Evolutionary conservation across 2,888 invertebrate genomes (phyloP).

Genomic region (Conus canariensis): DNA sequence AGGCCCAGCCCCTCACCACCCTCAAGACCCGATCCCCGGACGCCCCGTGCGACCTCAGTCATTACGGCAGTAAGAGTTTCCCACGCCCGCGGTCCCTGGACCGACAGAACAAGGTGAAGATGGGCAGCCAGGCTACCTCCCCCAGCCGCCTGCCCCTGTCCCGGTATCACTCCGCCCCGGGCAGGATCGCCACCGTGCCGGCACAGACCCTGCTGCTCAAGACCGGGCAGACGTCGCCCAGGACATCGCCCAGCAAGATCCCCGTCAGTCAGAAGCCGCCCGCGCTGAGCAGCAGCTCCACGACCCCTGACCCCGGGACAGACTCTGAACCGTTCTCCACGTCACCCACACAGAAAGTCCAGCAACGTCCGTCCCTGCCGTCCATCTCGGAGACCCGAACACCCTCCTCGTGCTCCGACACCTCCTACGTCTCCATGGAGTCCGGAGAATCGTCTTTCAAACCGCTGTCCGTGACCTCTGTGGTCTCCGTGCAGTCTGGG

Average conservation of each 20-base stretch:
- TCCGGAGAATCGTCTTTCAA: conserved; percentile 46
- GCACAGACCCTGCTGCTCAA: conserved; percentile 58
- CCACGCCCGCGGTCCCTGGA: conserved; percentile 55
- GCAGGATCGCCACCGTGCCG: conserved; percentile 69
- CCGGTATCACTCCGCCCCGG: conserved; percentile 70
- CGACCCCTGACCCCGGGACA: conserved; percentile 16
- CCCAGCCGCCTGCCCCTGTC: conserved; percentile 59
- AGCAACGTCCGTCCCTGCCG: conserved; percentile 55
- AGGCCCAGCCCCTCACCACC: conserved; percentile 72
- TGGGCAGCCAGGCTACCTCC: conserved; percentile 57
- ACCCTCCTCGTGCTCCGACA: conserved; percentile 57
- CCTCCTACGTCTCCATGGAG: conserved; percentile 50
- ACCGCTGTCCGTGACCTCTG: conserved; percentile 45
- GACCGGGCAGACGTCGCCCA: conserved; percentile 44
- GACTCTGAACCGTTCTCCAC: conserved; percentile 24
- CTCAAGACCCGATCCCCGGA: conserved; percentile 57
- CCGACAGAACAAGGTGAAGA: conserved; percentile 50
- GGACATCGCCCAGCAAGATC: conserved; percentile 54
- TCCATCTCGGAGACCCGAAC: conserved; percentile 60
- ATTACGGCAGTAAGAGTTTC: conserved; percentile 57
- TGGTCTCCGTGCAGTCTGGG: conserved; percentile 39
- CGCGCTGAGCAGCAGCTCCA: conserved; percentile 44
- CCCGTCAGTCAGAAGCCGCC: conserved; percentile 49
- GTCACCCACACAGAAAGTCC: conserved; percentile 38
- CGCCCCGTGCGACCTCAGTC: conserved; percentile 28